Evolutionary conservation across 2,113 vertebrate species (phyloP), one percentile per base, ranked within the genome.

Genomic region (Oryzias celebensis): DNA sequence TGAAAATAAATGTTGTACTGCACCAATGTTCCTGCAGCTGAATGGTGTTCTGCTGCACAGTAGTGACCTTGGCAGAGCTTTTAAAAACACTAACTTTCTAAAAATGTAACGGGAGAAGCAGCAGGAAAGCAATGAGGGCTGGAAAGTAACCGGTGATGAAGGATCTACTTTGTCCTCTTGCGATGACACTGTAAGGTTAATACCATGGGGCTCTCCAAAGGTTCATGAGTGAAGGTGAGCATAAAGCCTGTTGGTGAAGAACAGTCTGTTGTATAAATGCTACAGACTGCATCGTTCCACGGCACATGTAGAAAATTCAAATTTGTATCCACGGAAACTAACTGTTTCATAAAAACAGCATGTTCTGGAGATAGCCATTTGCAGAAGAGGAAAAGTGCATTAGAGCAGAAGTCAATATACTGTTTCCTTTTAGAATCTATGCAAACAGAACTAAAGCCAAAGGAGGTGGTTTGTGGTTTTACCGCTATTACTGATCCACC

Each of bases 101-200:
- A 0, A 1, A 58, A 75, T 24, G 1, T 3, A 26, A 62, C 23
- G 48, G 65, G 51, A 61, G 44, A 63, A 47, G 51, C 52, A 45
- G 52, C 13, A 49, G 36, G 26, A 20, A 22, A 56, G 18, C 47
- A 46, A 58, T 12, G 12, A 24, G 42, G 52, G 31, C 24, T 23
- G 52, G 14, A 67, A 81, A 85, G 84, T 86, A 61, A 73, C 77
- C 7, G 61, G 46, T 70, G 85, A 74, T 73, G 85, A 90, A 59
- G 58, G 87, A 87, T 75, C 49, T 1, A 41, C 17, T 48, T 22
- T 53, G 54, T 45, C 58, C 57, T 7, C 7, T 6, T 48, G 15
- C n/a, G 68, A 36, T 56, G 18, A n/a, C 55, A 43, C 54, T 28
- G 31, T 15, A 46, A 48, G 28, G 26, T 48, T 41, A 58, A 65